These are phyloP conservation scores for Neosilurus mollespiculum DNA, from an alignment of 2,797 vertebrate genomes.

Conservation along the genomic window DNA sequence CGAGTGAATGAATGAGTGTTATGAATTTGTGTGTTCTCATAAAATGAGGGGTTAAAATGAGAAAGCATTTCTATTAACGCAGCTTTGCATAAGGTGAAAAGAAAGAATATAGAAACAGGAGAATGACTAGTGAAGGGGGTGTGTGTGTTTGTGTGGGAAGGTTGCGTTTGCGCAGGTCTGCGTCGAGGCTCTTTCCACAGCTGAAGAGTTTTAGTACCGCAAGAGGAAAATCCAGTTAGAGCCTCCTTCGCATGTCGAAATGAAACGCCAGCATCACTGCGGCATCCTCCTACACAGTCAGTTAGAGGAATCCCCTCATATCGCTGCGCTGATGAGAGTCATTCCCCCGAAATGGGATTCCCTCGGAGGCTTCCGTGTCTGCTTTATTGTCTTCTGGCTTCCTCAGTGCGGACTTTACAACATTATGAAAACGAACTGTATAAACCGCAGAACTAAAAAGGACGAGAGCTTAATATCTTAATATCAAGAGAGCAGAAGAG, in stretches of 20 bases:
- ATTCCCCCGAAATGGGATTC: slow-evolving; percentile 6
- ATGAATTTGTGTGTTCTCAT: neutral
- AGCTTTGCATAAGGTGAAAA: neutral
- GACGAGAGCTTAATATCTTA: neutral
- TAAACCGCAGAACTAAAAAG: neutral
- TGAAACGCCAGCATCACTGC: slow-evolving; percentile 16
- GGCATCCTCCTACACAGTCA: slow-evolving; percentile 20
- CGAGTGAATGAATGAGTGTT: neutral
- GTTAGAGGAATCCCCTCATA: slow-evolving; percentile 1
- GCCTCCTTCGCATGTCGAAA: neutral
- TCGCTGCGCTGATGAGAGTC: slow-evolving; percentile 5
- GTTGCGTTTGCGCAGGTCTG: slow-evolving; percentile 12
- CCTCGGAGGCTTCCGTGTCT: neutral
- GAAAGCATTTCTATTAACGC: neutral
- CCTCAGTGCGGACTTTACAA: neutral
- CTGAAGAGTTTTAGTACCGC: slow-evolving; percentile 7
- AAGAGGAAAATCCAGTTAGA: slow-evolving; percentile 40
- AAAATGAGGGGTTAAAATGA: neutral
- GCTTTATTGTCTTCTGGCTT: slow-evolving; percentile 10
- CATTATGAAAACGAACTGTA: neutral
- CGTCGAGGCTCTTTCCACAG: slow-evolving; percentile 43
- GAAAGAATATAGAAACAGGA: neutral
- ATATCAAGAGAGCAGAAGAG: neutral
- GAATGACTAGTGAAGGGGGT: neutral
- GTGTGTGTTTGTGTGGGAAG: slow-evolving; percentile 17